phyloP scores from a whole-genome alignment of 2,888 invertebrate species.

The Cabera pusaria region DNA sequence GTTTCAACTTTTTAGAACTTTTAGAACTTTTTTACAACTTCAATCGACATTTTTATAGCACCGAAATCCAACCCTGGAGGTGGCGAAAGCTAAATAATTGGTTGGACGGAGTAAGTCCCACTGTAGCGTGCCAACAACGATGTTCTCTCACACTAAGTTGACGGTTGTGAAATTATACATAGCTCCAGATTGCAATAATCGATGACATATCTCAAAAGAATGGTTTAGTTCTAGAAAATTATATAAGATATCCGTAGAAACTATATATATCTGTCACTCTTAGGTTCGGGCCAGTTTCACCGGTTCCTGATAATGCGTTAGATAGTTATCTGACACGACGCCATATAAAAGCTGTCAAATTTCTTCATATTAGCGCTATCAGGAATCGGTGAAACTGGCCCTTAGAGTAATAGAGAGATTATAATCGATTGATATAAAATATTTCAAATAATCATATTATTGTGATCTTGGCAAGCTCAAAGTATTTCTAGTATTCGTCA shows the following conservation, averaged over 20 bases:
- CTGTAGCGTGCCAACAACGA: conserved; percentile 16
- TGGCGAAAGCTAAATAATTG: too few species aligned
- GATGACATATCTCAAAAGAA: conserved; percentile 63
- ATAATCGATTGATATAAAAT: not conserved
- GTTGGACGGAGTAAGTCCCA: too few species aligned
- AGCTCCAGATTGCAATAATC: conserved; percentile 43
- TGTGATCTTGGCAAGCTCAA: conserved; percentile 34
- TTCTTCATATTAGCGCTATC: too few species aligned
- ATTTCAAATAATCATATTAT: conserved; percentile 24
- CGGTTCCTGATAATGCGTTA: too few species aligned
- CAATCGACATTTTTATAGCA: too few species aligned
- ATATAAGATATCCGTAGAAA: conserved; percentile 4
- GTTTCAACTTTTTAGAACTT: too few species aligned
- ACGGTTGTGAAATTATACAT: conserved; percentile 64
- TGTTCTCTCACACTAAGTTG: conserved; percentile 25
- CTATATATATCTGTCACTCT: too few species aligned
- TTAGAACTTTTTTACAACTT: too few species aligned
- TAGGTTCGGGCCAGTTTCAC: too few species aligned
- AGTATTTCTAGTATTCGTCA: conserved; percentile 22
- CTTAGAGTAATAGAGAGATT: conserved; percentile 2
- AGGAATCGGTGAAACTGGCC: conserved; percentile 1
- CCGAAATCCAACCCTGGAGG: too few species aligned
- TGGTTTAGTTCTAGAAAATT: conserved; percentile 33
- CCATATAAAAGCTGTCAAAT: too few species aligned
- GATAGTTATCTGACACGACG: too few species aligned